Evolutionary conservation across 2,888 invertebrate genomes (phyloP).

Genomic region (Andrena marginata): DNA sequence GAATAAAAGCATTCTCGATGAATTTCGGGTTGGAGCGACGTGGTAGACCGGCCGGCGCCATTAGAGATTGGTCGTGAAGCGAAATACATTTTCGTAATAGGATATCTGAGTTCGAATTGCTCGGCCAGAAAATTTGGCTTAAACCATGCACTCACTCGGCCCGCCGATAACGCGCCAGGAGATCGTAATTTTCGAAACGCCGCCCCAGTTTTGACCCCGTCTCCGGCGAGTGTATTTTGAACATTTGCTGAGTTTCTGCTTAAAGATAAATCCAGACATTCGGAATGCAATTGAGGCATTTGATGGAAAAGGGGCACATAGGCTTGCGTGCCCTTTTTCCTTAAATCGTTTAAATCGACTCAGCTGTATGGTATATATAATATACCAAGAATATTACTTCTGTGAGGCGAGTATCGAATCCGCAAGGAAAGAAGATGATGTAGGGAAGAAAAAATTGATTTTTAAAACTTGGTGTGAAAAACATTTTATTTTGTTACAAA

Average conservation of each 20-base stretch:
- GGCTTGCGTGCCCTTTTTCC: too few species aligned
- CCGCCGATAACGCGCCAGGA: background rate
- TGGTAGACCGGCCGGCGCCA: conserved; percentile 31
- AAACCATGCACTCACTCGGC: background rate
- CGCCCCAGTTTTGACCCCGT: background rate
- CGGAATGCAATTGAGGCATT: background rate
- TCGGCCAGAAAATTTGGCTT: conserved; percentile 34
- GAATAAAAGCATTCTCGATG: conserved; percentile 22
- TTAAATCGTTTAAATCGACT: too few species aligned
- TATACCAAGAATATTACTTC: too few species aligned
- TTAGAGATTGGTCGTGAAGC: conserved; percentile 25
- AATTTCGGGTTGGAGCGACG: conserved; percentile 10
- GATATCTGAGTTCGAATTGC: conserved; percentile 22
- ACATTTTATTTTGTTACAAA: too few species aligned
- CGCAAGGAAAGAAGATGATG: too few species aligned
- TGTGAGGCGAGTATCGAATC: too few species aligned
- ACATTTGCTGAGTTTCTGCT: background rate
- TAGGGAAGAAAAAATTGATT: too few species aligned
- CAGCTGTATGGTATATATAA: too few species aligned
- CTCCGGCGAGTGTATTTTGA: background rate
- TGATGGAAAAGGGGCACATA: background rate
- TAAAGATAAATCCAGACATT: background rate
- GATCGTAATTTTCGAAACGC: background rate
- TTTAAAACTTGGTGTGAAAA: too few species aligned
- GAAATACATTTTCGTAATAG: conserved; percentile 48